These are phyloP conservation scores for Drosophila dives DNA, from an alignment of 2,888 invertebrate species.

Conservation along the genomic window DNA sequence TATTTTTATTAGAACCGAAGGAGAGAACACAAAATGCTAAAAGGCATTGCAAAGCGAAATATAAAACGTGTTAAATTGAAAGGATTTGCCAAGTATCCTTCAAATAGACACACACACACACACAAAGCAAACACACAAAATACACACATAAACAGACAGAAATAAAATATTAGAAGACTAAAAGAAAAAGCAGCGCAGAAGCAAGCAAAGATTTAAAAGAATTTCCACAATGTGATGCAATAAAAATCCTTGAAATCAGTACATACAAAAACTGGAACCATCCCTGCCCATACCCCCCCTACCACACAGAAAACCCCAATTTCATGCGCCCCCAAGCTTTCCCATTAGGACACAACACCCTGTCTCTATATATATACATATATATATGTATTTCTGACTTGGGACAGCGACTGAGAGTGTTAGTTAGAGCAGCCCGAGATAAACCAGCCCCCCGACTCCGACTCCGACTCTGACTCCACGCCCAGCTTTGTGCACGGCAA, in stretches of 20 bases:
- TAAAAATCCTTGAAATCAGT: slow-evolving; percentile 80
- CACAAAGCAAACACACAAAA: slow-evolving; percentile 14
- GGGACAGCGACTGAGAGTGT: slow-evolving; percentile 20
- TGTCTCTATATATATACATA: slow-evolving; percentile 8
- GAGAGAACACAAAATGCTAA: slow-evolving; percentile 18
- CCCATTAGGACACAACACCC: slow-evolving; percentile 12
- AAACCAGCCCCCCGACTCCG: no score
- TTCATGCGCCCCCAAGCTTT: slow-evolving; percentile 8
- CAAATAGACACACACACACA: slow-evolving; percentile 16
- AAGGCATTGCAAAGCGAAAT: slow-evolving; percentile 41
- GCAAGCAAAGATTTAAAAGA: slow-evolving; percentile 82
- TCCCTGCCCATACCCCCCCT: not conserved
- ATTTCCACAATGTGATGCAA: slow-evolving; percentile 81
- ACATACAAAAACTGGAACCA: slow-evolving; percentile 46
- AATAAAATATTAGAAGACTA: slow-evolving; percentile 75
- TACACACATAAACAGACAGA: slow-evolving; percentile 28
- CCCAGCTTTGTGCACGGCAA: slow-evolving; percentile 5
- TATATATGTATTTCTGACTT: slow-evolving; percentile 6
- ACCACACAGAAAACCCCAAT: not conserved
- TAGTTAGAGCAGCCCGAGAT: slow-evolving; percentile 37
- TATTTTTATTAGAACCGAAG: slow-evolving; percentile 40
- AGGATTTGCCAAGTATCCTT: slow-evolving; percentile 48
- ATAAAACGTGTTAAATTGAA: slow-evolving; percentile 60
- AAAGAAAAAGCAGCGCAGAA: slow-evolving; percentile 74
- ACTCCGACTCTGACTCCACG: no score